phyloP scores from a whole-genome alignment of 30 jellyfish, hydroid and myxozoan species.

The Aurelia sp. region DNA sequence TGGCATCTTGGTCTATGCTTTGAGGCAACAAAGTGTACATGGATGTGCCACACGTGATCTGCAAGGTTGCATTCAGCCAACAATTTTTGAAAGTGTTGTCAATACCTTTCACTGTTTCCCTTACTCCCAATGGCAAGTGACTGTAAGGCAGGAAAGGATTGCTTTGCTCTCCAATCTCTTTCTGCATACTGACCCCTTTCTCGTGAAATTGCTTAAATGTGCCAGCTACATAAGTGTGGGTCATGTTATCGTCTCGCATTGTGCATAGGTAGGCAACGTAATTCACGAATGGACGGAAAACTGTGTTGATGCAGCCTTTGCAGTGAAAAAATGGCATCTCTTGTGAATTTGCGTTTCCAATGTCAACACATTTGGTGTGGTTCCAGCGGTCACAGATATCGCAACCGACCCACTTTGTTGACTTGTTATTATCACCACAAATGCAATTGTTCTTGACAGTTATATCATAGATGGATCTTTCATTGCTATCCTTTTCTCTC shows the following conservation, averaged over 20 bases:
- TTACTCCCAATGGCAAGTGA: neutral
- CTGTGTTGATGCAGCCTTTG: neutral
- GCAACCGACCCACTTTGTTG: neutral
- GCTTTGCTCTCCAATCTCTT: neutral
- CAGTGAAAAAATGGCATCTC: conserved; percentile 37
- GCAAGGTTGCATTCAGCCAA: conserved; percentile 18
- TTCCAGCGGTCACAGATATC: conserved; percentile 10
- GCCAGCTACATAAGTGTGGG: no score
- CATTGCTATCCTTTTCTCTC: neutral
- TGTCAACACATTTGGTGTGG: neutral
- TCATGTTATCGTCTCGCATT: neutral
- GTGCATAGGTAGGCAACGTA: neutral
- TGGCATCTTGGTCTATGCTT: no score
- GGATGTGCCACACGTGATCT: conserved; percentile 9
- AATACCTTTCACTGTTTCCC: neutral
- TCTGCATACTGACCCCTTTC: neutral
- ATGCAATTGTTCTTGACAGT: neutral
- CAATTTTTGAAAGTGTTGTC: conserved; percentile 25
- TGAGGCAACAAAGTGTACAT: neutral
- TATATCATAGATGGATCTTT: neutral
- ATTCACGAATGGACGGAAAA: conserved; percentile 7
- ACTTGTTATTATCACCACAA: neutral
- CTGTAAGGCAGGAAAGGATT: neutral
- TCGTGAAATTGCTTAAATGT: neutral
- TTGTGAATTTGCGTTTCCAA: neutral